phyloP scores from a whole-genome alignment of 2,888 invertebrate genomes.

The Desoria tigrina region DNA sequence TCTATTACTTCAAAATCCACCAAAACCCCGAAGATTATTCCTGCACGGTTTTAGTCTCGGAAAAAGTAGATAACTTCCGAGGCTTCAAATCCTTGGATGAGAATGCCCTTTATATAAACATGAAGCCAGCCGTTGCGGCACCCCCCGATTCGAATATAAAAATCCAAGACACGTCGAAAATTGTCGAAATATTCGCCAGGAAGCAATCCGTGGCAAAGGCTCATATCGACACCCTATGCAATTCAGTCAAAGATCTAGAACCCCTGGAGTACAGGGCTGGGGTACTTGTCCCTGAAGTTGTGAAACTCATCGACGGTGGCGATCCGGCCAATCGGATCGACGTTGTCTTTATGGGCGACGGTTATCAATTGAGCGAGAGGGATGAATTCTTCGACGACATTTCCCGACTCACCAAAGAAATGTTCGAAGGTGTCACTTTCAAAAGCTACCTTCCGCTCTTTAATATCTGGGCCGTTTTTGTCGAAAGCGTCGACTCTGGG shows the following conservation, averaged over 20 bases:
- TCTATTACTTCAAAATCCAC: conserved; percentile 33
- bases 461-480: conserved; percentile 51
- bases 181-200: conserved; percentile 41
- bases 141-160: conserved; percentile 26
- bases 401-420: conserved; percentile 34
- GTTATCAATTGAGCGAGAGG: conserved; percentile 32
- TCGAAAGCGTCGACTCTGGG: conserved; percentile 39
- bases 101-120: conserved; percentile 28
- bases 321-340: conserved; percentile 44
- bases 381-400: conserved; percentile 38
- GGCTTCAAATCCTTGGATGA: conserved; percentile 32
- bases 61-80: conserved; percentile 29
- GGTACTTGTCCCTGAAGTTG: conserved; percentile 36
- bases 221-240: conserved; percentile 34
- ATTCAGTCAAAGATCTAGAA: conserved; percentile 8
- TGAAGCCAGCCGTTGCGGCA: conserved; percentile 11
- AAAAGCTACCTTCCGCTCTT: conserved; percentile 43
- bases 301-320: conserved; percentile 45
- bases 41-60: conserved; percentile 33
- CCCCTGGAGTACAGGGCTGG: conserved; percentile 32
- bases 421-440: conserved; percentile 49
- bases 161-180: conserved; percentile 26
- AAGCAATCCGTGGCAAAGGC: conserved; percentile 19
- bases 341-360: conserved; percentile 51
- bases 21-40: conserved; percentile 18